Conservation (phyloP, 2,888 invertebrate genomes). For the Alentia gelatinosa region DNA sequence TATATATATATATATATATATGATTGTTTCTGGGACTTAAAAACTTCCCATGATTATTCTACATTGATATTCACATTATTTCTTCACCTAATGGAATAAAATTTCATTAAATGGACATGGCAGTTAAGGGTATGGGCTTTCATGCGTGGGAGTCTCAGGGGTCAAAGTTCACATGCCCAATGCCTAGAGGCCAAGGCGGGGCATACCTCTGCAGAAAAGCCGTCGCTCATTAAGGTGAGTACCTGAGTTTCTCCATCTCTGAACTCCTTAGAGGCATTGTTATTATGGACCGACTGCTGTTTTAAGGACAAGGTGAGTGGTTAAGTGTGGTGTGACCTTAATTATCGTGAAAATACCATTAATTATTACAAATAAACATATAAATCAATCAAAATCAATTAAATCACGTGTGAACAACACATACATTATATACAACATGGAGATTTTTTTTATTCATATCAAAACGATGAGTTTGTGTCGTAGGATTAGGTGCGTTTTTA, state of each 20-base stretch:
- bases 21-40: too few relatives aligned
- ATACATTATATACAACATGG: too few relatives aligned
- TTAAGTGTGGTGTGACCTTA: neutral
- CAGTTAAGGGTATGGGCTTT: too few relatives aligned
- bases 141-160: neutral
- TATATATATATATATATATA: too few relatives aligned
- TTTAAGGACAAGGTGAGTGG: neutral
- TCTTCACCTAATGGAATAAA: too few relatives aligned
- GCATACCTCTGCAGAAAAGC: neutral
- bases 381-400: neutral
- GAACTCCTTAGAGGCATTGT: constrained; percentile 20
- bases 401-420: too few relatives aligned
- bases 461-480: neutral
- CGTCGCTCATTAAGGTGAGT: neutral
- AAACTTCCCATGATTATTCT: too few relatives aligned
- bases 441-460: too few relatives aligned
- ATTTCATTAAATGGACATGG: too few relatives aligned
- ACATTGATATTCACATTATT: too few relatives aligned
- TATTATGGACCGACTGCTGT: neutral
- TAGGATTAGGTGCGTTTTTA: neutral
- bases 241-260: constrained; percentile 33
- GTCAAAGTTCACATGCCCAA: neutral
- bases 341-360: neutral
- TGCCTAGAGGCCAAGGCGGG: neutral
- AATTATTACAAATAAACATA: neutral